These are phyloP conservation scores for Scarus forsteni DNA, from an alignment of 2,797 vertebrate species.

Conservation along the genomic window DNA sequence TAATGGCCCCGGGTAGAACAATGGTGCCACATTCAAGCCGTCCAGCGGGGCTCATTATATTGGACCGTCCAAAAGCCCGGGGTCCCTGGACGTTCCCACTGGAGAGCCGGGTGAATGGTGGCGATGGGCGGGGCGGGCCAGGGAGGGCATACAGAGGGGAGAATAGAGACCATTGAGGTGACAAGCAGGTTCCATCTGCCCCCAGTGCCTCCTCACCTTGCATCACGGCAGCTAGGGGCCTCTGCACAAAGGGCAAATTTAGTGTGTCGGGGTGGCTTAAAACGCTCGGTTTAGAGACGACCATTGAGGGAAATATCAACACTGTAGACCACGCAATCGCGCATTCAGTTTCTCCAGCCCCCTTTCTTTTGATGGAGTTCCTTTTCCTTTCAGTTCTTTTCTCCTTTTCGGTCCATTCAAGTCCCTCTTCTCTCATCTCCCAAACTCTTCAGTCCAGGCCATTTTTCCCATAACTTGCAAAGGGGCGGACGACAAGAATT, in stretches of 20 bases:
- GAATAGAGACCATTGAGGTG: slow-evolving; percentile 91
- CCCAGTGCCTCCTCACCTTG: slow-evolving; percentile 94
- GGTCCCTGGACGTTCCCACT: slow-evolving; percentile 92
- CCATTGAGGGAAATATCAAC: slow-evolving; percentile 88
- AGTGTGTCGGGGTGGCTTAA: slow-evolving; percentile 88
- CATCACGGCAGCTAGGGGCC: slow-evolving; percentile 88
- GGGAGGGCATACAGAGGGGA: slow-evolving; percentile 77
- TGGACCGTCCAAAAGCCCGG: slow-evolving; percentile 88
- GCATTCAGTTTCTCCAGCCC: slow-evolving; percentile 84
- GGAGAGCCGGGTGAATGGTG: slow-evolving; percentile 90
- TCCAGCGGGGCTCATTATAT: slow-evolving; percentile 92
- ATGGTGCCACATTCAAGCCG: slow-evolving; percentile 92
- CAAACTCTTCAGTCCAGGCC: slow-evolving; percentile 80
- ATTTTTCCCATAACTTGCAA: slow-evolving; percentile 92
- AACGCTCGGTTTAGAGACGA: slow-evolving; percentile 87
- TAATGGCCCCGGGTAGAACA: slow-evolving; percentile 93
- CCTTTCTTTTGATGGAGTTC: slow-evolving; percentile 86
- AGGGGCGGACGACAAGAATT: slow-evolving; percentile 89
- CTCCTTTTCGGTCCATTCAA: slow-evolving; percentile 84
- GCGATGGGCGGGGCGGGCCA: slow-evolving; percentile 81
- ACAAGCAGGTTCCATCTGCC: slow-evolving; percentile 97
- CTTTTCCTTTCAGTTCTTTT: slow-evolving; percentile 83
- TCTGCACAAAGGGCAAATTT: slow-evolving; percentile 91
- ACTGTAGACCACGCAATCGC: slow-evolving; percentile 82
- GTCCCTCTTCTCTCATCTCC: slow-evolving; percentile 85